These are phyloP conservation scores for Anadara kagoshimensis DNA, from an alignment of 1,140 invertebrate genomes.

Conservation along the genomic window DNA sequence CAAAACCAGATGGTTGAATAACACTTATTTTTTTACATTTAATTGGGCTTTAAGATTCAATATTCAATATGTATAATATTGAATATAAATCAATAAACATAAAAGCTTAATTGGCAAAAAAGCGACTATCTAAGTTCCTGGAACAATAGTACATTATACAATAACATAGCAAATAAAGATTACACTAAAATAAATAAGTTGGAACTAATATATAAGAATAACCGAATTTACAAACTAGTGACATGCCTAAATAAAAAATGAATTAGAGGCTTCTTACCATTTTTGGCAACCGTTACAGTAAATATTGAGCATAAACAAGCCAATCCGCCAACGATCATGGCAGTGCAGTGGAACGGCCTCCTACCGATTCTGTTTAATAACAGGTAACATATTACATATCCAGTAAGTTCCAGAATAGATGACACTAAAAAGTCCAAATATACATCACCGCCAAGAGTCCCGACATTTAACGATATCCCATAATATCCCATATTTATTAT, in stretches of 20 bases:
- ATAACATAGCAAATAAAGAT: too few relatives aligned
- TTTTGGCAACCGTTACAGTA: not conserved
- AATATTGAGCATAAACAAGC: constrained; percentile 35
- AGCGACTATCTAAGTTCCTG: too few relatives aligned
- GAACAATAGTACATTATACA: too few relatives aligned
- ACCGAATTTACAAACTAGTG: too few relatives aligned
- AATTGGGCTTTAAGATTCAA: too few relatives aligned
- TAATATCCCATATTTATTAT: constrained; percentile 78
- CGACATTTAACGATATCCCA: constrained; percentile 78
- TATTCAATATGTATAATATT: too few relatives aligned
- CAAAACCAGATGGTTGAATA: too few relatives aligned
- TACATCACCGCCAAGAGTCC: constrained; percentile 46
- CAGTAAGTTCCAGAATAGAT: constrained; percentile 84
- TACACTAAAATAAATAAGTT: too few relatives aligned
- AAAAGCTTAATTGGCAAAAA: too few relatives aligned
- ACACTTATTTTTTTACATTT: too few relatives aligned
- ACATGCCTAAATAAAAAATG: not conserved
- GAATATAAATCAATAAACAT: too few relatives aligned
- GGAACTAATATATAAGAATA: too few relatives aligned
- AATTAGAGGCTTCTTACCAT: not conserved
- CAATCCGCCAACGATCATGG: constrained; percentile 30
- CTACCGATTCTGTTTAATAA: constrained; percentile 38
- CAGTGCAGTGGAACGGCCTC: constrained; percentile 19
- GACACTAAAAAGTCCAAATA: constrained; percentile 57
- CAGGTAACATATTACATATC: constrained; percentile 75